Evolutionary conservation across 2,113 vertebrate genomes (phyloP).

Genomic region (Dipodomys merriami): DNA sequence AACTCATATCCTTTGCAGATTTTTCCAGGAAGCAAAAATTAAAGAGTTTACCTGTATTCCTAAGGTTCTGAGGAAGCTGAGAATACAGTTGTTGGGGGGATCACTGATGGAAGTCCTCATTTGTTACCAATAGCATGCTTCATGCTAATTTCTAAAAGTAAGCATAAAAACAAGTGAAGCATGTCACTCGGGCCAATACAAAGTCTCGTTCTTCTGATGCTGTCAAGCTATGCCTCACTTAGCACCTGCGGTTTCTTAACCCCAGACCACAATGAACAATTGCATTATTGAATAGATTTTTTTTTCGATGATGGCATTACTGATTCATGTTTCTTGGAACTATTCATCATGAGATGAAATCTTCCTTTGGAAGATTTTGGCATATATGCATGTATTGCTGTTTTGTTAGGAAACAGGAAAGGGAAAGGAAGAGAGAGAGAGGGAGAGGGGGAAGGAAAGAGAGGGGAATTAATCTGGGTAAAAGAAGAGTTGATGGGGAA

Average conservation of each 20-base stretch:
- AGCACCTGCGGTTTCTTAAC: not conserved
- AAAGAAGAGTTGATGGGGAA: too few relatives aligned
- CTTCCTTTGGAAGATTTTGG: not conserved
- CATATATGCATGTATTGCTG: not conserved
- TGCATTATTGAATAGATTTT: not conserved
- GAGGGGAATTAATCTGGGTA: not conserved
- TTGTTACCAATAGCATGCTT: not conserved
- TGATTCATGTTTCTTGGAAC: conserved; percentile 15
- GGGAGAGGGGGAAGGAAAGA: fast-evolving
- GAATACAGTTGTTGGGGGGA: not conserved
- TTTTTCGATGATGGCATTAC: not conserved
- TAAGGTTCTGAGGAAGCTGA: not conserved
- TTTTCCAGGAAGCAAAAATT: not conserved
- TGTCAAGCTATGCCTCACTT: not conserved
- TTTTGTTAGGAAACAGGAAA: too few relatives aligned
- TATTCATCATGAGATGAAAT: not conserved
- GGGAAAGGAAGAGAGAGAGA: too few relatives aligned
- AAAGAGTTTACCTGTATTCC: not conserved
- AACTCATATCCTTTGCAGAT: conserved; percentile 1
- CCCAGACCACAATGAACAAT: not conserved
- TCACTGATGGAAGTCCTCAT: not conserved
- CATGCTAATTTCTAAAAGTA: not conserved
- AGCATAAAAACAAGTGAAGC: not conserved
- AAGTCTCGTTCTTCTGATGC: not conserved
- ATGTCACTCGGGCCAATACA: not conserved